Evolutionary conservation across 2,888 invertebrate genomes (phyloP), one percentile per base, ranked within the genome.

Genomic region (Anaspis maculata): DNA sequence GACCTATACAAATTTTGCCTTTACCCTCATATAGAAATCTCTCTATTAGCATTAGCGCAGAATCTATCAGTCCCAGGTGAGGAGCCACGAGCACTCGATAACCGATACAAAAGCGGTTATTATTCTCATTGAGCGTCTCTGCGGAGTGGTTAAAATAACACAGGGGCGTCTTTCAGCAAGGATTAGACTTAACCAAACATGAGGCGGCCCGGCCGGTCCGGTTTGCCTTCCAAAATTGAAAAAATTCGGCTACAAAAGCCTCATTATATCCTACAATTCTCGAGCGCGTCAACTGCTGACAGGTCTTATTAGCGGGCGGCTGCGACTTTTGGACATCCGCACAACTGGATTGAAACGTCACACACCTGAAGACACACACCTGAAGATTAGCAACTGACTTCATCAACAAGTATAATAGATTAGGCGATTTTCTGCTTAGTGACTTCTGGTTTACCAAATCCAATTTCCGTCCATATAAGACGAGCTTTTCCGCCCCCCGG

Each of bases 101-200:
- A 29, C 25, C 26, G 13, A 41, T 42, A 51, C 51, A 51, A 52
- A 46, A 34, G 42, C 27, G 23, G 31, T 39, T 41, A 50, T 52
- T 49, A 48, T 51, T 44, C 46, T 42, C 48, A 48, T 49, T 50
- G 49, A 46, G 45, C 49, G 51, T 51, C 52, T 50, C 42, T 43
- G 42, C 45, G 25, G 35, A 45, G 42, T 45, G 41, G 47, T 48
- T 56, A 52, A 53, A 56, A 56, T 56, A 56, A 54, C 55, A 54
- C 48, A 29, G 41, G 41, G 42, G 42, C 38, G 45, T 46, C 50
- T 46, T 40, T 50, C 45, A 49, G 38, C 22, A 27, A 14, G 37
- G 46, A 43, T 45, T 45, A 43, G 27, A 30, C 34, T 41, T 38
- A 40, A 38, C 25, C 33, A 43, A 45, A 42, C 34, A 32, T 29